Evolutionary conservation across 2,113 vertebrate genomes (phyloP).

Genomic region (Tamias sibiricus): DNA sequence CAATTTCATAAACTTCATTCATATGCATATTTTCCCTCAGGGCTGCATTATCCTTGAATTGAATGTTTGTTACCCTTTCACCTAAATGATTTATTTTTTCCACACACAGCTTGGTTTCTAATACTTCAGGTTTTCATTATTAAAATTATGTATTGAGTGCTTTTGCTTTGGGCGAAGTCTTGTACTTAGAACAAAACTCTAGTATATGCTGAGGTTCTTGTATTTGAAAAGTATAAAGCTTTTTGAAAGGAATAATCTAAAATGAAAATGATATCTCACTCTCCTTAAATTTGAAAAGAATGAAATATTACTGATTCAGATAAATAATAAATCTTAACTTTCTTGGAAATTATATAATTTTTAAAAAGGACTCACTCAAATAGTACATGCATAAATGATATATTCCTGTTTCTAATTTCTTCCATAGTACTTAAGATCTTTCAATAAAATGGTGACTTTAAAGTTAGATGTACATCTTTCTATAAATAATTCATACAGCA

Average conservation of each 20-base stretch:
- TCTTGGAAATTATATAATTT: conserved; percentile 52
- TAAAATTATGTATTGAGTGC: conserved; percentile 82
- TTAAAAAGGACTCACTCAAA: conserved; percentile 40
- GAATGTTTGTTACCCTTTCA: conserved; percentile 83
- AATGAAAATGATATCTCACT: background rate
- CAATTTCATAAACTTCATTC: conserved; percentile 81
- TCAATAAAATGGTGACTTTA: conserved; percentile 65
- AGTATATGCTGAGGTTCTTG: conserved; percentile 70
- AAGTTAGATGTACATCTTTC: conserved; percentile 75
- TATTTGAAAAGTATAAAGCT: conserved; percentile 58
- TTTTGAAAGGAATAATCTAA: conserved; percentile 73
- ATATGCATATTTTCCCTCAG: conserved; percentile 77
- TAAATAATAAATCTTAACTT: conserved; percentile 55
- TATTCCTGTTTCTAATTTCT: conserved; percentile 59
- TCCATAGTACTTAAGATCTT: conserved; percentile 22
- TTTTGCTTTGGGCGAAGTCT: conserved; percentile 82
- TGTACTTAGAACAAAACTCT: conserved; percentile 70
- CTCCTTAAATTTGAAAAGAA: conserved; percentile 53
- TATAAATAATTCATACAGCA: conserved; percentile 77
- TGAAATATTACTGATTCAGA: conserved; percentile 6
- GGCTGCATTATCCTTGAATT: conserved; percentile 81
- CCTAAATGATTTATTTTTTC: conserved; percentile 79
- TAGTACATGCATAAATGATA: conserved; percentile 39
- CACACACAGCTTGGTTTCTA: conserved; percentile 78
- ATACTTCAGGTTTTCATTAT: conserved; percentile 83